Evolutionary conservation across 2,888 invertebrate genomes (phyloP).

Genomic region (Ischnura elegans): DNA sequence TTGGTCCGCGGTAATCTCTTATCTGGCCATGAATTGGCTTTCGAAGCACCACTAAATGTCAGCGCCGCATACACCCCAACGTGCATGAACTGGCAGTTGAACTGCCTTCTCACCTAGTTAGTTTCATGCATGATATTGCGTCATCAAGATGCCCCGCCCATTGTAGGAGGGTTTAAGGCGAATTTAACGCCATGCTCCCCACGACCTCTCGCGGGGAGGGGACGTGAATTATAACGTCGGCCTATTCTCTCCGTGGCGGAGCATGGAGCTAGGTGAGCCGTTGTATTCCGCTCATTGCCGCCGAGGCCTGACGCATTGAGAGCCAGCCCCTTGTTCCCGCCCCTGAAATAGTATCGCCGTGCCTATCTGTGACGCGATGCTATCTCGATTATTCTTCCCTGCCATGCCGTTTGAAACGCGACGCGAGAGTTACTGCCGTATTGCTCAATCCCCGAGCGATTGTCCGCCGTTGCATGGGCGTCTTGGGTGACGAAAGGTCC

Average conservation of each 20-base stretch:
- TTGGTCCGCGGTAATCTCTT: conserved; percentile 47
- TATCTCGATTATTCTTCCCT: background rate
- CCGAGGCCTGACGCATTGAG: background rate
- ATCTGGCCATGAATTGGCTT: conserved; percentile 60
- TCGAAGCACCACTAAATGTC: conserved; percentile 55
- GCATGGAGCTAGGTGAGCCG: background rate
- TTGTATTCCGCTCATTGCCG: background rate
- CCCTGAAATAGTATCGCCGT: background rate
- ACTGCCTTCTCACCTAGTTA: conserved; percentile 58
- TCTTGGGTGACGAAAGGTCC: background rate
- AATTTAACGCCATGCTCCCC: conserved; percentile 36
- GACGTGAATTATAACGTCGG: conserved; percentile 28
- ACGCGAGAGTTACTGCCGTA: background rate
- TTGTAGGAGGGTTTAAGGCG: background rate
- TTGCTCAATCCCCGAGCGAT: background rate
- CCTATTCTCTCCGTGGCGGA: conserved; percentile 2
- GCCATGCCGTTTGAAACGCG: background rate
- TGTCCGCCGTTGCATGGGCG: background rate
- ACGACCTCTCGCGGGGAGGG: background rate
- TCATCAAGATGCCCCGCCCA: conserved; percentile 49
- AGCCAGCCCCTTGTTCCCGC: background rate
- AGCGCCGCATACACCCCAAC: conserved; percentile 29
- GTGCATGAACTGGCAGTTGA: conserved; percentile 44
- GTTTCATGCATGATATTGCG: conserved; percentile 54
- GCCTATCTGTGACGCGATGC: background rate